Percentiles rank a stretch among this genome's conserved stretches.
These are phyloP conservation scores for Agonopterix subpropinquella DNA, from an alignment of 2,888 invertebrate species.

Conservation along the genomic window DNA sequence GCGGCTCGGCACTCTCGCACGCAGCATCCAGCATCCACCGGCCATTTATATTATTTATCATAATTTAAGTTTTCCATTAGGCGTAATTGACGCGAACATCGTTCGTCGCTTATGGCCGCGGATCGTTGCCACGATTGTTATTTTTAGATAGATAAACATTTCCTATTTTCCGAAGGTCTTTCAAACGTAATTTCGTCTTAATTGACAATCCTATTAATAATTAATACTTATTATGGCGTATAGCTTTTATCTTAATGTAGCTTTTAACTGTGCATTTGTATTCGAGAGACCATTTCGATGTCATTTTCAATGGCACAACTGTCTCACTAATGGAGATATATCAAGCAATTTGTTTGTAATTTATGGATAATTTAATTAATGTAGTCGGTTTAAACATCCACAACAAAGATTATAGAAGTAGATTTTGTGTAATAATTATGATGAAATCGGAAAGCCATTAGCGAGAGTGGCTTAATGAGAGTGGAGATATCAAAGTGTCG, in stretches of 20 bases:
- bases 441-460: constrained; percentile 41
- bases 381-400: constrained; percentile 27
- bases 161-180: constrained; percentile 62
- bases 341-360: constrained; percentile 55
- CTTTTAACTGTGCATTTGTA: constrained; percentile 67
- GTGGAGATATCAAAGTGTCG: constrained; percentile 28
- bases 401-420: constrained; percentile 32
- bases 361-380: constrained; percentile 51
- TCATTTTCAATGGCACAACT: constrained; percentile 55
- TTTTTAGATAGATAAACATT: constrained; percentile 69
- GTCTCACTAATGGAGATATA: constrained; percentile 65
- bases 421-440: constrained; percentile 19
- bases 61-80: constrained; percentile 76
- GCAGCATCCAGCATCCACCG: constrained; percentile 48
- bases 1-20: neutral
- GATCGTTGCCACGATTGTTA: constrained; percentile 60
- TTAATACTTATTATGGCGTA: constrained; percentile 67
- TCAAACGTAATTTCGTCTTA: constrained; percentile 53
- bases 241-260: constrained; percentile 69
- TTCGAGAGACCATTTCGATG: constrained; percentile 58
- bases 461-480: constrained; percentile 27
- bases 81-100: constrained; percentile 73
- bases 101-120: constrained; percentile 69
- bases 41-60: constrained; percentile 69
- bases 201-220: constrained; percentile 70